Evolutionary conservation across 2,888 invertebrate species (phyloP), one percentile per base, ranked within the genome.

Genomic region (Dicycla oo): DNA sequence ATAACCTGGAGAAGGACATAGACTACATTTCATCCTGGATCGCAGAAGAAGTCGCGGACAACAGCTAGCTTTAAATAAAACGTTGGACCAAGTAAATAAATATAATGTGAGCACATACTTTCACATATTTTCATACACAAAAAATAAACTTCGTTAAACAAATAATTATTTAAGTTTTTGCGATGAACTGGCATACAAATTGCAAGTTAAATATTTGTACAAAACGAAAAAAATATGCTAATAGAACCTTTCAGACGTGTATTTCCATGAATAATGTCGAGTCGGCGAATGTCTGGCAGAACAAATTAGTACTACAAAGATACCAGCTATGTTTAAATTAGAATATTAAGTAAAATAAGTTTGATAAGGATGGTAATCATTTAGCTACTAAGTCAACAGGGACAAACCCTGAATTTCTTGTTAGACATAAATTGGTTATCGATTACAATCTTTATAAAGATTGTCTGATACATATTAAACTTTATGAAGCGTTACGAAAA

Each of bases 291-390:
- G 71, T 71, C 80, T 81, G 73, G 47, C 49, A 57, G 23, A 69
- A 67, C 69, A 69, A 67, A 78, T 81, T 77, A 77, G 69, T 81
- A 69, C 67, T 45, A 73, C 69, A 78, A 81, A 73, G 68, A 69
- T 78, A 64, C 63, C 23, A 10, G n/a, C 63, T 69, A 73, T 78
- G 81, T 80, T 79, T 79, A 78, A 78, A 81, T 81, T 78, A 81
- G 47, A 69, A 81, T 78, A 68, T 69, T 26, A 70, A 72, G 49
- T 62, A 38, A 65, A 69, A 51, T 38, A 51, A 60, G 53, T 53
- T 81, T 69, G 5, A 13, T 51, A 64, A 53, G 47, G 40, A 43
- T 56, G 64, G 2, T 68, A 68, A 68, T 61, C 8, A 61, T 45
- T 54, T 15, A 57, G 47, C n/a, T 57, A 20, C 40, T 47, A 15